These are phyloP conservation scores for Arctopsyche grandis DNA, from an alignment of 1,140 invertebrate species.

Conservation along the genomic window DNA sequence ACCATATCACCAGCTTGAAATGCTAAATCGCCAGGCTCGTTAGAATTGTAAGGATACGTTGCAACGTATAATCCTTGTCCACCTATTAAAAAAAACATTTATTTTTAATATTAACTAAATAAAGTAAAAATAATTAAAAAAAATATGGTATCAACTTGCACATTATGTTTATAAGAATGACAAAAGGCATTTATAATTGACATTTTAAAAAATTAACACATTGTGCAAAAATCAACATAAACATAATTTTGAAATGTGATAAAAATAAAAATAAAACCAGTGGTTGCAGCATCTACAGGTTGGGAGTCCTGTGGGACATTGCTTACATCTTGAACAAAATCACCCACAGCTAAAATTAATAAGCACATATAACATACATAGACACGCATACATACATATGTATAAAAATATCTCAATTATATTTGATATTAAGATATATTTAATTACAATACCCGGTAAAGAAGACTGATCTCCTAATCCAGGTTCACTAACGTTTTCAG, in stretches of 20 bases:
- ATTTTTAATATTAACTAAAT: constrained; percentile 9
- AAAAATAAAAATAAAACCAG: neutral
- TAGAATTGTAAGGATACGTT: constrained; percentile 85
- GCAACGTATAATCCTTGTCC: constrained; percentile 81
- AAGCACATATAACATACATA: neutral
- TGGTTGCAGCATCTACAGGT: constrained; percentile 37
- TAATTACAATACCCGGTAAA: constrained; percentile 58
- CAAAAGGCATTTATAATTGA: too few relatives aligned
- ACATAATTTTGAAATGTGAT: constrained; percentile 5
- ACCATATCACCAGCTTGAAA: constrained; percentile 94
- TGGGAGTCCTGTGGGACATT: constrained; percentile 25
- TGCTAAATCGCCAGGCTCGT: constrained; percentile 89
- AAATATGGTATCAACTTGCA: neutral
- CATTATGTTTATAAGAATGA: too few relatives aligned
- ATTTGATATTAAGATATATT: constrained; percentile 23
- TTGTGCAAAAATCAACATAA: too few relatives aligned
- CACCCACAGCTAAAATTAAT: neutral
- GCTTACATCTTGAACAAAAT: constrained; percentile 8
- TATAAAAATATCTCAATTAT: neutral
- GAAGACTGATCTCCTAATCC: constrained; percentile 61
- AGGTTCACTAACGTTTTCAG: constrained; percentile 72
- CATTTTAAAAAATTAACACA: too few relatives aligned
- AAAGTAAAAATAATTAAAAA: neutral
- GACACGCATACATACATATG: neutral
- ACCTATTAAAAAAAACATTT: constrained; percentile 50